Evolutionary conservation across 1,140 invertebrate species (phyloP).

Genomic region (Bombus huntii): DNA sequence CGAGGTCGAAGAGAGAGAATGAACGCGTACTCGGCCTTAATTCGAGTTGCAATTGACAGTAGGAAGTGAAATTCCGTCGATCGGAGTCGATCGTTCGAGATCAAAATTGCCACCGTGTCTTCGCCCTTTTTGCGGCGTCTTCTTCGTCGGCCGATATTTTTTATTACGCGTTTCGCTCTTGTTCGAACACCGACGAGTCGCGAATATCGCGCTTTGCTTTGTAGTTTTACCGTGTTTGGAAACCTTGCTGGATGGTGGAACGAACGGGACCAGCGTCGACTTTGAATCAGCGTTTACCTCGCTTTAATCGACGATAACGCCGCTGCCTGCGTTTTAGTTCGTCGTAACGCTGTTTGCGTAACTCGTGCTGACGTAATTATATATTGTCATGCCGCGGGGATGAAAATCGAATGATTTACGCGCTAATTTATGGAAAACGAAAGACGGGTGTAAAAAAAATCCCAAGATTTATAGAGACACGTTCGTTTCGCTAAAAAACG

Average conservation of each 20-base stretch:
- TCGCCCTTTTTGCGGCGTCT: background rate
- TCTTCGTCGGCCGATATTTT: background rate
- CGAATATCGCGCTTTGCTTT: fast-evolving
- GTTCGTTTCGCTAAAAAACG: too few relatives aligned
- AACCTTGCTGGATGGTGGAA: fast-evolving
- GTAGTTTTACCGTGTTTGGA: too few relatives aligned
- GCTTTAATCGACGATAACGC: background rate
- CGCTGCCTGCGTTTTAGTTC: too few relatives aligned
- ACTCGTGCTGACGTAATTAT: background rate
- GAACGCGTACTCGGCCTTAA: constrained; percentile 35
- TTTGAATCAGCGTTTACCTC: background rate
- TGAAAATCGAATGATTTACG: constrained; percentile 14
- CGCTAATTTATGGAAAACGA: background rate
- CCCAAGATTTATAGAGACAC: too few relatives aligned
- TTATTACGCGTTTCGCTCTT: background rate
- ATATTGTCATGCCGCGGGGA: background rate
- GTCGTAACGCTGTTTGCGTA: background rate
- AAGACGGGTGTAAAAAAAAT: too few relatives aligned
- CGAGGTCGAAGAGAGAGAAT: constrained; percentile 44
- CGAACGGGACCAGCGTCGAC: background rate
- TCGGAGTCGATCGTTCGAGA: background rate
- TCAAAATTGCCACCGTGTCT: background rate
- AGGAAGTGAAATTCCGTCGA: constrained; percentile 33
- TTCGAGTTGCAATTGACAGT: constrained; percentile 14
- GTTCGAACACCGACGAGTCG: background rate